Base-by-base conservation (phyloP, 2,888 invertebrate genomes). In the Eugnorisma glareosa region DNA sequence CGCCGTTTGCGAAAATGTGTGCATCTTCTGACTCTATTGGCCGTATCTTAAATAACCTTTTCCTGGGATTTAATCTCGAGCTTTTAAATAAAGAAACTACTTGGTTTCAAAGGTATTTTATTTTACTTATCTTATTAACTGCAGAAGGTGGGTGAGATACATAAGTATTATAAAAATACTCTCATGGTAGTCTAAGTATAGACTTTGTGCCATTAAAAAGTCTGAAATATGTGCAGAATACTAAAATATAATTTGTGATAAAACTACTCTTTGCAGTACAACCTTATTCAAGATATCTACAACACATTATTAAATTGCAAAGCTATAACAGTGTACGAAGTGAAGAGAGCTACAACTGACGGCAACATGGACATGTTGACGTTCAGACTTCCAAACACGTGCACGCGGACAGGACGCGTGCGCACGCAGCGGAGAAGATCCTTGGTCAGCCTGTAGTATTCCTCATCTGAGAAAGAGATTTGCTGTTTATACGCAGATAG, bases 291-390 rank as follows among this genome's bases (percentile, higher is more conserved):
- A 15, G n/a, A 40, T 54, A 40, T 57, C 10, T 77, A 77, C 71
- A 80, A 63, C 2, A 77, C 80, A 80, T 77, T 77, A 71, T 77
- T 93, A 57, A 93, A 92, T 75, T 94, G 94, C 54, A 94, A 75
- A 0, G 92, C 90, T 8, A 94, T 92, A 4, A 94, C 91, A 8
- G 94, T 93, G 78, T 94, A 93, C 0, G 94, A 89, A 0, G 92
- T 92, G 74, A 93, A 91, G 54, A 94, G 87, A 18, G 92, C 89
- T 1, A 93, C 81, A 45, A 90, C 90, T 0, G 89, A 88, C 0
- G 94, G 94, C 21, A 93, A 73, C 54, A 94, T 82, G 0, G 90
- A 87, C 94, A 95, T 94, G 82, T 94, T 75, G n/a, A 94, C 86
- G 28, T 80, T 61, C 10, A 92, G 74, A 5, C 88, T 86, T 3